Evolutionary conservation across 2,888 invertebrate genomes (phyloP), one percentile per base, ranked within the genome.

Genomic region (Pammene fasciana): DNA sequence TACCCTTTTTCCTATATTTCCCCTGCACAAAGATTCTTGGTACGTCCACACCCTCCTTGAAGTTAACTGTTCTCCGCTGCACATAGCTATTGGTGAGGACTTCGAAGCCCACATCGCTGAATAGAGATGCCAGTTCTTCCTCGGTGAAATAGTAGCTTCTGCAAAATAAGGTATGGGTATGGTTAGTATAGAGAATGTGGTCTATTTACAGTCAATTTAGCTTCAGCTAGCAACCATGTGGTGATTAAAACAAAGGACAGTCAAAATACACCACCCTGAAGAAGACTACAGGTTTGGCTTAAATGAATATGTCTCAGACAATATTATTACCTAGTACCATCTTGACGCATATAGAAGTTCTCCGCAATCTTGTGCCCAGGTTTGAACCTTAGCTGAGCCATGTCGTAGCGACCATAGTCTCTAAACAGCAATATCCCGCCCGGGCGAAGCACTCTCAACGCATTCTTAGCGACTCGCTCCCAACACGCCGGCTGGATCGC

Each of bases 361-460:
- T 99, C 98, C 0, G 95, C 88, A 61, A 99, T 96, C 86, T 99
- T 99, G 82, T 97, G 96, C 0, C 98, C 99, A 0, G 97, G 95
- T 72, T 97, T 96, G 84, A 99, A 99, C 45, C 99, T 93, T 61
- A 99, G 82, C 92, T 99, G 99, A 0, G 99, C 97, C 96, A 99
- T 97, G 85, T 99, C 99, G 81, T 98, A 96, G 0, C 97, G 90
- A 0, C 98, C 99, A 86, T 99, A 99, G 87, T 99, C 99, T 72
- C 99, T 91, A 75, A 99, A 96, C 16, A 99, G 86, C 1, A 99
- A 83, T 45, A 96, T 83, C 0, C 99, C 99, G 1, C 96, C 97
- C 0, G 96, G 94, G 50, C 93, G 94, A 0, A 97, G 87, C 0
- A 95, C 91, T 65, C 93, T 87, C 73, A 87, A 94, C 0, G 99